phyloP scores from a whole-genome alignment of 2,113 vertebrate species.

The Mus spicilegus region DNA sequence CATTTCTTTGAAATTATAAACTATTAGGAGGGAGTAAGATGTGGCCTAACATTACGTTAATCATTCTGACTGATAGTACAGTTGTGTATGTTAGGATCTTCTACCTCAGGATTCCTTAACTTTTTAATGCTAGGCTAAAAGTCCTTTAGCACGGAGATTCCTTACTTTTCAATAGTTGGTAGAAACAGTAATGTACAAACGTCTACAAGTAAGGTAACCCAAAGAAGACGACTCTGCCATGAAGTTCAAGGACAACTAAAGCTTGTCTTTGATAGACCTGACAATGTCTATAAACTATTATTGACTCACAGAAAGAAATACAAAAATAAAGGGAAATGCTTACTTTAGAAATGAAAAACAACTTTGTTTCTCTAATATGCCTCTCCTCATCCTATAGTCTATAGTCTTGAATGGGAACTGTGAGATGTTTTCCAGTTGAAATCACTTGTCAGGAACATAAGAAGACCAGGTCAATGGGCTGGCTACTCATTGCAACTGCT shows the following conservation, averaged over 20 bases:
- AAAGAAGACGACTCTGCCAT: not conserved
- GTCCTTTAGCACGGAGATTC: not conserved
- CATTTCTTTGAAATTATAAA: conserved; percentile 44
- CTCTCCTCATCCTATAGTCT: not conserved
- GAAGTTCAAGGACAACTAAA: not conserved
- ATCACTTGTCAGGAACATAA: not conserved
- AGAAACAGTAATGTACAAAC: not conserved
- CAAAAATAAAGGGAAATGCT: not conserved
- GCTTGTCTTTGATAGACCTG: not conserved
- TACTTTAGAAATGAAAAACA: conserved; percentile 7
- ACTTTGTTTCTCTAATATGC: conserved; percentile 17
- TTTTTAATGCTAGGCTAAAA: conserved; percentile 30
- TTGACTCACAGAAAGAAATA: not conserved
- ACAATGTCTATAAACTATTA: not conserved
- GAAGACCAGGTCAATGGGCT: not conserved
- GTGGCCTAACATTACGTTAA: not conserved
- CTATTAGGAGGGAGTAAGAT: not conserved
- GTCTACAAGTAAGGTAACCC: not conserved
- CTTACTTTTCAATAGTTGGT: conserved; percentile 35
- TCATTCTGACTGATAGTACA: not conserved
- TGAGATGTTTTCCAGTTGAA: conserved; percentile 5
- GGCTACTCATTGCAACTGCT: not conserved
- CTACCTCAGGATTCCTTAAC: not conserved
- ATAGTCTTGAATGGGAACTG: not conserved
- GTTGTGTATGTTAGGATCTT: not conserved